A percentile compares a stretch with the other conserved stretches of the same genome.
phyloP scores from a whole-genome alignment of 1,140 invertebrate species.

The Pentalonia nigronervosa region DNA sequence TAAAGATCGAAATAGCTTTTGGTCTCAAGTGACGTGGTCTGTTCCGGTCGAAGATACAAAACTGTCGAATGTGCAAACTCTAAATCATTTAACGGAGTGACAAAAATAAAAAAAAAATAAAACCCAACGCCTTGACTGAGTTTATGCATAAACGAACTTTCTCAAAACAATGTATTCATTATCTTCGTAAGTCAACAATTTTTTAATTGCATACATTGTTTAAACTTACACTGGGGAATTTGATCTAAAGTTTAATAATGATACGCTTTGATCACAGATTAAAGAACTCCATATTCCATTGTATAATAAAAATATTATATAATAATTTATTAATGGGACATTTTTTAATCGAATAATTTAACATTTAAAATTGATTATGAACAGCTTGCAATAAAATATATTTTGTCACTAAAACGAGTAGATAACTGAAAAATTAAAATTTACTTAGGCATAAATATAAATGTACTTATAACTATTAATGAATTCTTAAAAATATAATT shows the following conservation, averaged over 20 bases:
- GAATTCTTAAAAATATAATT: background rate
- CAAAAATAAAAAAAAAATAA: background rate
- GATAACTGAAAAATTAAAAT: background rate
- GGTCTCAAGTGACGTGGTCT: background rate
- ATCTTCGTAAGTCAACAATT: background rate
- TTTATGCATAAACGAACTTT: background rate
- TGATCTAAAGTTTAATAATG: background rate
- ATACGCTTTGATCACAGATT: background rate
- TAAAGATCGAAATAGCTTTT: slow-evolving; percentile 19
- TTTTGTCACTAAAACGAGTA: background rate
- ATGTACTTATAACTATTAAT: background rate
- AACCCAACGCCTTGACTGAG: background rate
- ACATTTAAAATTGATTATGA: background rate
- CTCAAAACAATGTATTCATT: background rate
- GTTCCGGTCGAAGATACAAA: slow-evolving; percentile 7
- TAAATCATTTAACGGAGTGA: background rate
- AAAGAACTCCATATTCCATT: background rate
- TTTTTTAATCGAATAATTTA: background rate
- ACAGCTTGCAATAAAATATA: background rate
- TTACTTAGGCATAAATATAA: background rate
- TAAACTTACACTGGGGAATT: background rate
- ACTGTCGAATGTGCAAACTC: background rate
- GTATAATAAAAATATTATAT: background rate
- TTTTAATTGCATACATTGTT: background rate
- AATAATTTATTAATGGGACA: background rate